Evolutionary conservation across 2,797 vertebrate species (phyloP), one percentile per base, ranked within the genome.

Genomic region (Rhinophrynus dorsalis): DNA sequence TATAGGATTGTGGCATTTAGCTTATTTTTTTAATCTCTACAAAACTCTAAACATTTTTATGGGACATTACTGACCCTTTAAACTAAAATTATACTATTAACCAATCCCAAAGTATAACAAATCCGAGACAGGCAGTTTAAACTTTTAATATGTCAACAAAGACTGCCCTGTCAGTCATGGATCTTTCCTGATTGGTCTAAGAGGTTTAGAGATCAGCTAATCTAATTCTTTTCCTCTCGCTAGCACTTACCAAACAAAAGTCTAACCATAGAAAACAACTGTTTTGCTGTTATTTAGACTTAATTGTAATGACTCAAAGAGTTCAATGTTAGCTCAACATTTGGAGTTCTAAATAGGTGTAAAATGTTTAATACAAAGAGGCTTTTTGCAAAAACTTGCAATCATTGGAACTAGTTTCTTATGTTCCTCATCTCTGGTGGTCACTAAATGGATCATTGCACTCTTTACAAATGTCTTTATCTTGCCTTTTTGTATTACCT

Each of bases 391-490:
- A 44, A 30, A 32, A 10, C 21, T 20, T 48, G n/a, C 13, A 48
- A 50, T 23, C 60, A 50, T 13, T 35, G 30, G 45, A 37, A 50
- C 29, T 35, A 20, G 18, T 44, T 30, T 24, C 23, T 57, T 57
- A 21, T 9, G 37, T 56, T 38, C 18, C 12, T 35, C 60, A 50
- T 35, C 60, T 35, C 26, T 33, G 60, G 29, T 37, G 44, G 45
- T 24, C 45, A 50, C 44, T 63, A 63, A 63, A 63, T 63, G 60
- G 60, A 50, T 63, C 60, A 47, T 37, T 63, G 44, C 44, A 63
- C 60, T 50, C 45, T 50, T 63, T 48, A 20, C 30, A 50, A 18
- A 47, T 35, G 44, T 26, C 44, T 23, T 50, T 35, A 26, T 63
- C 60, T 63, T 50, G 60, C 35, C 60, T 63, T 33, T 35, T 50